Conservation (phyloP, 30 jellyfish, hydroid and myxozoan genomes). For the Chrysaora quinquecirrha region DNA sequence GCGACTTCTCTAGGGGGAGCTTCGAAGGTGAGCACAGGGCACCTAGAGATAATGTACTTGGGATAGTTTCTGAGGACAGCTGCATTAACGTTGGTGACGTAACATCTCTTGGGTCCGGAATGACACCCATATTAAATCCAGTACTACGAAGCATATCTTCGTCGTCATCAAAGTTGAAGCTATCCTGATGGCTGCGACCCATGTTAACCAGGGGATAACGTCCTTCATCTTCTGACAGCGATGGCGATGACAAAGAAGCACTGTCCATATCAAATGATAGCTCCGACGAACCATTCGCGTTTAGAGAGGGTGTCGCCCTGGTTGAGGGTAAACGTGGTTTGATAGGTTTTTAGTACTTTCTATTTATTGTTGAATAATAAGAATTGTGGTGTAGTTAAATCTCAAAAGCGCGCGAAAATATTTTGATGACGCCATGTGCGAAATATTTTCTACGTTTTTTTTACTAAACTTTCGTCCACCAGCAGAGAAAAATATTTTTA, state of each 20-base stretch:
- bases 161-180: slow-evolving; percentile 79
- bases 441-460: too few species aligned
- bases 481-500: too few species aligned
- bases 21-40: slow-evolving; percentile 68
- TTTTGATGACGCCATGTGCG: too few species aligned
- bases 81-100: slow-evolving; percentile 91
- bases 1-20: slow-evolving; percentile 40
- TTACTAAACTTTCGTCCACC: too few species aligned
- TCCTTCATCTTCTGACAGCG: slow-evolving; percentile 82
- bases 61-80: slow-evolving; percentile 43
- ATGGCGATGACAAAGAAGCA: slow-evolving; percentile 82
- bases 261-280: slow-evolving; percentile 47
- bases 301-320: too few species aligned
- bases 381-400: too few species aligned
- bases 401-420: too few species aligned
- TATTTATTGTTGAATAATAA: too few species aligned
- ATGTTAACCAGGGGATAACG: slow-evolving; percentile 57
- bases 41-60: slow-evolving; percentile 29
- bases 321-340: too few species aligned
- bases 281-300: slow-evolving; percentile 16
- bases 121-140: slow-evolving; percentile 38
- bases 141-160: slow-evolving; percentile 70
- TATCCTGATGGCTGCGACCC: slow-evolving; percentile 74
- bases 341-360: too few species aligned
- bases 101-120: slow-evolving; percentile 50